Conservation (phyloP, 1,140 invertebrate species). For the Caenorhabditis tropicalis region DNA sequence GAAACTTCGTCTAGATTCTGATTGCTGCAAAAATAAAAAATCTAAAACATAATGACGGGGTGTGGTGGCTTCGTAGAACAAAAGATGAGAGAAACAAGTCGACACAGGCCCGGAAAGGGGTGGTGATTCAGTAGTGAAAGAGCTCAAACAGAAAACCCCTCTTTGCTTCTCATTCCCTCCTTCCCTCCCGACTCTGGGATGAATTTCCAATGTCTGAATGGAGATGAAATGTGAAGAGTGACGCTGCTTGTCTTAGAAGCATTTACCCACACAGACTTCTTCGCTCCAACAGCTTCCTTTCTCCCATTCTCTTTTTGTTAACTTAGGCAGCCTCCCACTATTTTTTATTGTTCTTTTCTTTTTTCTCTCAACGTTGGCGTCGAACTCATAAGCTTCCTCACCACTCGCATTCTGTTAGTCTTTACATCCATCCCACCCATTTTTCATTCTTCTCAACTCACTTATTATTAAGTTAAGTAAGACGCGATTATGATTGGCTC, state of each 20-base stretch:
- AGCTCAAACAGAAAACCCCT: neutral
- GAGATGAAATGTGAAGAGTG: constrained; percentile 37
- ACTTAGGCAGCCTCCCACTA: neutral
- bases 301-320: neutral
- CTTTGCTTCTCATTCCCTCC: neutral
- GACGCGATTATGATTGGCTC: constrained; percentile 31
- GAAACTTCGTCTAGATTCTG: neutral
- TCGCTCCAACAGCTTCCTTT: constrained; percentile 15
- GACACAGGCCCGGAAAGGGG: neutral
- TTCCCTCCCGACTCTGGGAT: neutral
- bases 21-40: neutral
- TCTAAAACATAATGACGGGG: neutral
- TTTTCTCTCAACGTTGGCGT: neutral
- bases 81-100: neutral
- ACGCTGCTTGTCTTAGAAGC: neutral
- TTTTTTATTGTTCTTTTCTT: neutral
- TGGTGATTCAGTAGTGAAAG: neutral
- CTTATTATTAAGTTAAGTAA: constrained; percentile 11
- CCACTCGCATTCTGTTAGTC: neutral
- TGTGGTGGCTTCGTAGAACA: neutral
- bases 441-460: neutral
- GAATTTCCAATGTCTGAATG: constrained; percentile 32
- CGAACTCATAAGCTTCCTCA: constrained; percentile 3
- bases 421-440: neutral
- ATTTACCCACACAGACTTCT: constrained; percentile 16